Percentiles rank a stretch among this genome's conserved stretches.
These are phyloP conservation scores for Porites cylindrica DNA, from an alignment of 92 coral and sea anemone genomes.

Conservation along the genomic window DNA sequence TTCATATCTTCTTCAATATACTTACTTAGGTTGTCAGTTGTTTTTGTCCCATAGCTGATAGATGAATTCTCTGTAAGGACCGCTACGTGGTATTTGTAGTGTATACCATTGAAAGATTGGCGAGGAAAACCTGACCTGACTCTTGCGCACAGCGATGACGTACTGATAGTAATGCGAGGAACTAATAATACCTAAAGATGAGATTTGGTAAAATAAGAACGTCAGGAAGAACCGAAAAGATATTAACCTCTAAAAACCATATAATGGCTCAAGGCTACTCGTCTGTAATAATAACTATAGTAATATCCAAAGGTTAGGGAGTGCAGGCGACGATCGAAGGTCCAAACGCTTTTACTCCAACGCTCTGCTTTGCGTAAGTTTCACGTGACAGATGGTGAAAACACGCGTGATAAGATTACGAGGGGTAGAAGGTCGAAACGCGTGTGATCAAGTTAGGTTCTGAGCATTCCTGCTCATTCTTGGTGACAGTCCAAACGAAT, in stretches of 20 bases:
- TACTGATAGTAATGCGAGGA: conserved; percentile 6
- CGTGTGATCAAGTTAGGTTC: no score
- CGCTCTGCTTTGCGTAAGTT: no score
- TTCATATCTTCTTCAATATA: neutral
- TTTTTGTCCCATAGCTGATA: conserved; percentile 39
- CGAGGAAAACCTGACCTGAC: neutral
- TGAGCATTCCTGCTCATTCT: no score
- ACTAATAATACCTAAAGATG: conserved; percentile 25
- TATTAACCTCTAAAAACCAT: neutral
- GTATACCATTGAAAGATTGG: neutral
- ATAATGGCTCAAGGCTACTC: no score
- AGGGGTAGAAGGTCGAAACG: no score
- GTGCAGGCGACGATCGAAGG: no score
- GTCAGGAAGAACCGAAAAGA: neutral
- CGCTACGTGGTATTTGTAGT: conserved; percentile 30
- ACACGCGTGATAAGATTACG: no score
- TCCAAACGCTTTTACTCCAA: no score
- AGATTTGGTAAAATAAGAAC: neutral
- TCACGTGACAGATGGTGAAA: no score
- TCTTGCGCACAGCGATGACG: neutral
- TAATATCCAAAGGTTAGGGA: no score
- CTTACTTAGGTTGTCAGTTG: conserved; percentile 27
- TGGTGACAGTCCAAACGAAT: no score
- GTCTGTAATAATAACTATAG: no score
- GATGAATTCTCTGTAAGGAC: conserved; percentile 55